Percentiles rank a stretch among this genome's conserved stretches.
These are phyloP conservation scores for Harpagifer antarcticus DNA, from an alignment of 2,797 vertebrate genomes.

Conservation along the genomic window DNA sequence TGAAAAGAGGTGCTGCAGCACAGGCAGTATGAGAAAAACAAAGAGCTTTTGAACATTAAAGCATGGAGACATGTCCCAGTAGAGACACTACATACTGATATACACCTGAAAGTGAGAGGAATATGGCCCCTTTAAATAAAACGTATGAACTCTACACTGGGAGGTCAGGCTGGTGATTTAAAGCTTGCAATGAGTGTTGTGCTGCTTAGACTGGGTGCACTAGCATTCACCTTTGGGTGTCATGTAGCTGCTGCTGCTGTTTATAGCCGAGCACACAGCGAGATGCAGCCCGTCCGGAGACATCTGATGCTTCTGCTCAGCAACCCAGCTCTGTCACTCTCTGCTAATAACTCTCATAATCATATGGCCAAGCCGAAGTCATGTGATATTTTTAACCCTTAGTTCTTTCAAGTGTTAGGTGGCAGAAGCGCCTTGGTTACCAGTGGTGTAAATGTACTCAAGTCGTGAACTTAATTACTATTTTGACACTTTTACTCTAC, in stretches of 20 bases:
- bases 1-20: too few species aligned
- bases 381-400: background rate
- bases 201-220: background rate
- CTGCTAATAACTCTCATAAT: background rate
- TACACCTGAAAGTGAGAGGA: too few species aligned
- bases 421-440: background rate
- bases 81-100: too few species aligned
- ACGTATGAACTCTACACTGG: background rate
- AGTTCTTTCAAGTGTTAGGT: background rate
- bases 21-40: too few species aligned
- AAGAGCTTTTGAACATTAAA: too few species aligned
- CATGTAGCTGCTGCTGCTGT: constrained; percentile 38
- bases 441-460: too few species aligned
- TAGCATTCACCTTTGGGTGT: constrained; percentile 18
- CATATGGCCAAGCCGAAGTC: background rate
- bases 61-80: too few species aligned
- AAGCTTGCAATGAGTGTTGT: background rate
- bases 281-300: constrained; percentile 2
- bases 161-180: constrained; percentile 3
- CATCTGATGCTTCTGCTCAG: constrained; percentile 11
- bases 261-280: constrained; percentile 35
- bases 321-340: constrained; percentile 3
- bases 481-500: too few species aligned
- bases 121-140: too few species aligned
- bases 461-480: too few species aligned